Conservation (phyloP, 2,888 invertebrate species). For the Mechanitis messenoides region DNA sequence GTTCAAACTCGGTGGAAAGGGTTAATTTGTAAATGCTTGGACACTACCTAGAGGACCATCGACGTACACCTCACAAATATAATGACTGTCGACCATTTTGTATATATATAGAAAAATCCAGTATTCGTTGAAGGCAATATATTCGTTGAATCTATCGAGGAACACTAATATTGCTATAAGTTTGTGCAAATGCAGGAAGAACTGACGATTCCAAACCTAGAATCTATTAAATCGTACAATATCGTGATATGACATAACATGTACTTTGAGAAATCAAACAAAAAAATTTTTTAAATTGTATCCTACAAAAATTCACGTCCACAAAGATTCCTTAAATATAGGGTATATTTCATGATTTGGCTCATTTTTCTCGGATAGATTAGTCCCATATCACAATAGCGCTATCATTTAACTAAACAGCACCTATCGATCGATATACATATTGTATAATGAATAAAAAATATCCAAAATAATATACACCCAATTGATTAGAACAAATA, state of each 20-base stretch:
- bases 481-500: too few relatives aligned
- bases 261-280: slow-evolving; percentile 70
- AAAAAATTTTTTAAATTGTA: slow-evolving; percentile 62
- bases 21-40: slow-evolving; percentile 3
- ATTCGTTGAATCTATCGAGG: neutral
- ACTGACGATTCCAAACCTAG: slow-evolving; percentile 41
- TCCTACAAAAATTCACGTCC: slow-evolving; percentile 63
- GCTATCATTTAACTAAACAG: slow-evolving; percentile 69
- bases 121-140: neutral
- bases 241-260: slow-evolving; percentile 68
- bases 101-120: neutral
- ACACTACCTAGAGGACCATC: neutral
- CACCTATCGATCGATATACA: slow-evolving; percentile 70
- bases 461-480: slow-evolving; percentile 46
- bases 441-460: slow-evolving; percentile 54
- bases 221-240: slow-evolving; percentile 53
- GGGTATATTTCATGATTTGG: slow-evolving; percentile 72
- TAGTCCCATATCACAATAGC: slow-evolving; percentile 70
- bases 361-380: slow-evolving; percentile 62
- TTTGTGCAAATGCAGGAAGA: slow-evolving; percentile 39
- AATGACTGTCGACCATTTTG: neutral
- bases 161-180: slow-evolving; percentile 1
- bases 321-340: slow-evolving; percentile 61
- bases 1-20: slow-evolving; percentile 16
- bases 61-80: neutral